Percentiles rank a stretch among this genome's conserved stretches.
Conservation (phyloP, 2,888 invertebrate genomes). For the Stegophylla sp. region DNA sequence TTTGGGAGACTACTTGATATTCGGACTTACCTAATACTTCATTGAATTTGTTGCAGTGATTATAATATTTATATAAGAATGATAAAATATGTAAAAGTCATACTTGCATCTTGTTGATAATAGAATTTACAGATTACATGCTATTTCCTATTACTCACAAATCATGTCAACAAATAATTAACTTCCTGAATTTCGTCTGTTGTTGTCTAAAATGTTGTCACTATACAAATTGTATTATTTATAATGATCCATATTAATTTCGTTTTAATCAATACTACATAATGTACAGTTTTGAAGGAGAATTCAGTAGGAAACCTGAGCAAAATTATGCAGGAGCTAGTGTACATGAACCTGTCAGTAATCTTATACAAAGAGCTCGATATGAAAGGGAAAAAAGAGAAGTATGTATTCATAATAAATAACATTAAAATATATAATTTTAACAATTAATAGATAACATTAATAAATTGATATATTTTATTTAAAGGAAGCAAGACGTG, state of each 20-base stretch:
- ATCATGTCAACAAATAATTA: background rate
- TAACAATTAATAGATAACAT: background rate
- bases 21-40: background rate
- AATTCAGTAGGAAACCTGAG: constrained; percentile 83
- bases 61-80: background rate
- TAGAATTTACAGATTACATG: background rate
- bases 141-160: background rate
- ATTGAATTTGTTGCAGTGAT: no score
- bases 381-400: constrained; percentile 86
- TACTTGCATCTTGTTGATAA: constrained; percentile 30
- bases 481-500: constrained; percentile 73
- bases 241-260: constrained; percentile 20
- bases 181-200: constrained; percentile 1
- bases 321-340: constrained; percentile 91
- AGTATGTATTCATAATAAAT: constrained; percentile 66
- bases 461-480: background rate
- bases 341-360: constrained; percentile 74
- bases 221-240: background rate
- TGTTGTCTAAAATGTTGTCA: background rate
- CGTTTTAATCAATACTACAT: background rate
- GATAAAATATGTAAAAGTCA: constrained; percentile 53
- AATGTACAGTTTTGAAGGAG: constrained; percentile 85
- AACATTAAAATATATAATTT: background rate
- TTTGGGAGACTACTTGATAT: no score
- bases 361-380: constrained; percentile 80